Percentiles rank a stretch among this genome's conserved stretches.
These are phyloP conservation scores for Fragum sueziense DNA, from an alignment of 2,888 invertebrate species.

Conservation along the genomic window DNA sequence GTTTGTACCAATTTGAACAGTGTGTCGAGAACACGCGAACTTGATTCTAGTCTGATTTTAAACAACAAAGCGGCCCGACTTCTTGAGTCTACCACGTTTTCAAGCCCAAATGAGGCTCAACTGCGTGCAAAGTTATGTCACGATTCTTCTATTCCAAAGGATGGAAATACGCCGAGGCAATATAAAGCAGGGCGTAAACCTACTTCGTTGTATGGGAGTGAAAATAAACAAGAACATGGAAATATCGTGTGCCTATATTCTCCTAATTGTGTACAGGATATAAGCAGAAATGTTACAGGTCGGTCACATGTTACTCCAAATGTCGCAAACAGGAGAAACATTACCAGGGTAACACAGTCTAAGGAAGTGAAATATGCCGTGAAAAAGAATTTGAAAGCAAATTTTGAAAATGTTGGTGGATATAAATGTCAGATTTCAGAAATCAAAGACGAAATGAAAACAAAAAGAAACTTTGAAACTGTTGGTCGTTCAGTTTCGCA, in stretches of 20 bases:
- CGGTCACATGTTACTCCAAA: neutral
- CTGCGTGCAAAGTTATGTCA: too few species aligned
- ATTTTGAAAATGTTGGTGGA: too few species aligned
- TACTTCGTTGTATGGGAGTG: neutral
- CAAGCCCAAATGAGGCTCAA: too few species aligned
- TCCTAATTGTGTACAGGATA: too few species aligned
- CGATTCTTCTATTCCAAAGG: too few species aligned
- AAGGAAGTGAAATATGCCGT: constrained; percentile 55
- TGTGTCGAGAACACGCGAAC: neutral
- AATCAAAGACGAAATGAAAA: constrained; percentile 50
- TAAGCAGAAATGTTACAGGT: neutral
- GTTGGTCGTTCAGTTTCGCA: constrained; percentile 45
- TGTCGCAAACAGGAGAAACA: neutral
- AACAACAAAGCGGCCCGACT: neutral
- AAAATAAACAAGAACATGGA: neutral
- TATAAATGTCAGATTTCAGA: too few species aligned
- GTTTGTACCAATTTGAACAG: neutral
- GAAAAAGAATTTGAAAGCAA: constrained; percentile 15
- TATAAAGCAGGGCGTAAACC: neutral
- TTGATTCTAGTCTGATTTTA: neutral
- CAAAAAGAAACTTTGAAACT: too few species aligned
- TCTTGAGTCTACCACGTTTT: too few species aligned
- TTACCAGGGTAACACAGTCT: constrained; percentile 17
- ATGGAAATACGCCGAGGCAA: too few species aligned
- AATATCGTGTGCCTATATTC: neutral